Conservation (phyloP, 2,797 vertebrate genomes). For the Silurus lanzhouensis region DNA sequence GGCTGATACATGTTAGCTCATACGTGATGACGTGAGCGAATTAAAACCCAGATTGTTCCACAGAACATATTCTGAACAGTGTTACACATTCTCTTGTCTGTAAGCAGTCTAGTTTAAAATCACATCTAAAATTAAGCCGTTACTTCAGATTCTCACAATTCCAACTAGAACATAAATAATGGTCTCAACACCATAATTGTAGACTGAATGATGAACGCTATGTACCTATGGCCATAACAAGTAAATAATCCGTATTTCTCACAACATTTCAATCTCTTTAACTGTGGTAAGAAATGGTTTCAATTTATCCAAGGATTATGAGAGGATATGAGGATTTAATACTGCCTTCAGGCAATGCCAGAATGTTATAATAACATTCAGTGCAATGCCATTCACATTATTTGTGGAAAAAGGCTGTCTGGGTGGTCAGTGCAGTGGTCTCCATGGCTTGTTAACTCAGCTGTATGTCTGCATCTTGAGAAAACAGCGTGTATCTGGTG, state of each 20-base stretch:
- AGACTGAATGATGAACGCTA: constrained; percentile 10
- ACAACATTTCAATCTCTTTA: neutral
- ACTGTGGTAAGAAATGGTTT: neutral
- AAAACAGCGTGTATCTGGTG: constrained; percentile 77
- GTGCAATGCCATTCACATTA: constrained; percentile 29
- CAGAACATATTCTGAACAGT: neutral
- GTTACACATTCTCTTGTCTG: neutral
- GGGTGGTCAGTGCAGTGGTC: constrained; percentile 38
- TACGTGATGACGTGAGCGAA: neutral
- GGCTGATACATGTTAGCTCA: neutral
- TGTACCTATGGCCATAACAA: constrained; percentile 6
- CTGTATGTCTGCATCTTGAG: constrained; percentile 73
- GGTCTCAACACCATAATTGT: neutral
- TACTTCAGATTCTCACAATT: neutral
- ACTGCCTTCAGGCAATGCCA: constrained; percentile 26
- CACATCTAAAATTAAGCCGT: constrained; percentile 16
- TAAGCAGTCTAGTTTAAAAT: constrained; percentile 14
- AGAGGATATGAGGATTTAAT: constrained; percentile 28
- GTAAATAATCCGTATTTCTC: constrained; percentile 31
- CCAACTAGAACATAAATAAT: neutral
- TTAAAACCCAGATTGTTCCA: constrained; percentile 8
- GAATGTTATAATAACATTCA: neutral
- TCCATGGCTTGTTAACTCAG: constrained; percentile 69
- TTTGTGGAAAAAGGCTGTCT: neutral
- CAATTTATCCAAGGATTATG: constrained; percentile 20